Conservation (phyloP, 2,888 invertebrate genomes). For the Callosobruchus maculatus region DNA sequence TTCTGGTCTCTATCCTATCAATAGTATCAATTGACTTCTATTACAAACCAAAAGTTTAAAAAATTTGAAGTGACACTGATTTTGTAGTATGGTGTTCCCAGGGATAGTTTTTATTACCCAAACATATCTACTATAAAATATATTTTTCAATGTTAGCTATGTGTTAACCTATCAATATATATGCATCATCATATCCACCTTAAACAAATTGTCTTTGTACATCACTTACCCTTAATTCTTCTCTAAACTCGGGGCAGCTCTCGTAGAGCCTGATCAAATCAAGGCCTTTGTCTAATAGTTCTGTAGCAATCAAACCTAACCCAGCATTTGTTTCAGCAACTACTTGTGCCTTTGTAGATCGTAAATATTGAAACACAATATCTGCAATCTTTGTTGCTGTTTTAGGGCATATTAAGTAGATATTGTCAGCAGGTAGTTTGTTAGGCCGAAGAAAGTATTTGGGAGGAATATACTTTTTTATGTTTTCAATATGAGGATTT, state of each 20-base stretch:
- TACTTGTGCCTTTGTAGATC: conserved; percentile 33
- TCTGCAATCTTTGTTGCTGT: conserved; percentile 30
- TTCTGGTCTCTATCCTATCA: too few species aligned
- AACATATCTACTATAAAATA: too few species aligned
- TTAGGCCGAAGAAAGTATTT: conserved; percentile 19
- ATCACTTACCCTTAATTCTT: conserved; percentile 48
- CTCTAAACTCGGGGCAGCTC: conserved; percentile 51
- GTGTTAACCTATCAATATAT: too few species aligned
- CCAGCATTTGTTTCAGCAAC: conserved; percentile 71
- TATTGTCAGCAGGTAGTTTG: conserved; percentile 21
- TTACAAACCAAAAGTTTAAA: too few species aligned
- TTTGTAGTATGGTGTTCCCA: too few species aligned
- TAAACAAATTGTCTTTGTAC: too few species aligned
- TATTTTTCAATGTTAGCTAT: too few species aligned
- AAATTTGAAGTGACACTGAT: too few species aligned
- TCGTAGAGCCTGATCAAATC: conserved; percentile 60
- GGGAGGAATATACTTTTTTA: conserved; percentile 21
- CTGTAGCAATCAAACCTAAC: conserved; percentile 59
- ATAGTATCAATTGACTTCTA: too few species aligned
- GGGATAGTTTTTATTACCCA: too few species aligned
- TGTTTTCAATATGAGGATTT: conserved; percentile 14
- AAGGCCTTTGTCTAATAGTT: conserved; percentile 54
- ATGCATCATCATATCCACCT: too few species aligned
- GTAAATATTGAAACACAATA: conserved; percentile 26
- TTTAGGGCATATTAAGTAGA: conserved; percentile 32